These are phyloP conservation scores for Ivindomyrus marchei DNA, from an alignment of 2,113 vertebrate species.

Conservation along the genomic window DNA sequence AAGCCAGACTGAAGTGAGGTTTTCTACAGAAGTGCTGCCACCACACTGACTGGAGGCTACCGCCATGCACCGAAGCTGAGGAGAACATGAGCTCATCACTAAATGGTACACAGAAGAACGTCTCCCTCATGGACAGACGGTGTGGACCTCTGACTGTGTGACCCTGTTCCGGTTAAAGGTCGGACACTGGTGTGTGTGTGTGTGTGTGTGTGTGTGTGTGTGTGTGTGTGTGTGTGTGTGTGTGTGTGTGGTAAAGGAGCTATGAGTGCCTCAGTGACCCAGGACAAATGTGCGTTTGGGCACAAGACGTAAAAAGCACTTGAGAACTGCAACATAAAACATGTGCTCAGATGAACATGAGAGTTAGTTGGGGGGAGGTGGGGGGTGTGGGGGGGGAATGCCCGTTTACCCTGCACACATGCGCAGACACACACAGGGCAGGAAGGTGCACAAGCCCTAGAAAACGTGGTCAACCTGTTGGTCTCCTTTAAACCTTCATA, in stretches of 20 bases:
- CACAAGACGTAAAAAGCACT: not conserved
- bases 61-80: not conserved
- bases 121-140: not conserved
- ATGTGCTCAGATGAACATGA: not conserved
- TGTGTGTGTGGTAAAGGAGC: not conserved
- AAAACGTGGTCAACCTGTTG: constrained; percentile 82
- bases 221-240: not conserved
- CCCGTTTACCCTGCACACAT: constrained; percentile 28
- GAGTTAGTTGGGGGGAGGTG: not conserved
- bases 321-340: not conserved
- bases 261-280: not conserved
- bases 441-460: not conserved
- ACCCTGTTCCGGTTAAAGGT: not conserved
- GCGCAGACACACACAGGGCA: constrained; percentile 23
- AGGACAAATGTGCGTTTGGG: not conserved
- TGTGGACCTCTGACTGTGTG: not conserved
- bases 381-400: not conserved
- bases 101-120: not conserved
- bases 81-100: not conserved
- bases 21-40: not conserved
- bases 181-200: not conserved
- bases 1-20: not conserved
- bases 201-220: no score
- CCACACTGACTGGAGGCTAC: not conserved
- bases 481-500: constrained; percentile 99